Evolutionary conservation across 1,140 invertebrate genomes (phyloP).

Genomic region (Caenorhabditis briggsae): DNA sequence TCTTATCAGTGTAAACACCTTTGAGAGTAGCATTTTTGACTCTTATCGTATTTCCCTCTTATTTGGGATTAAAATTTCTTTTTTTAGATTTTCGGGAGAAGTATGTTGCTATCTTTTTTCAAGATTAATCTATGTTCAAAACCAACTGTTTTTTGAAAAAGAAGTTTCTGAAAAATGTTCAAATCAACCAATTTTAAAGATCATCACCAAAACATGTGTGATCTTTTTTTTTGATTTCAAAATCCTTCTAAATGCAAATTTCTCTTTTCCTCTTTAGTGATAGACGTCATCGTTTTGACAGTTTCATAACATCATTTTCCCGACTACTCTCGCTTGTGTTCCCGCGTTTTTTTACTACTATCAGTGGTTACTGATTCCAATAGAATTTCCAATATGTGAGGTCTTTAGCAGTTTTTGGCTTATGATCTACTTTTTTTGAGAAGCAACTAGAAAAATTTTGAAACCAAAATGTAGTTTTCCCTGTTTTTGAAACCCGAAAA

Average conservation of each 20-base stretch:
- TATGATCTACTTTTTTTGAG: no score
- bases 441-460: no score
- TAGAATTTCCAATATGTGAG: no score
- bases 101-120: no score
- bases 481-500: no score
- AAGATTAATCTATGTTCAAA: no score
- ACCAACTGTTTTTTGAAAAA: no score
- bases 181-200: not conserved
- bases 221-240: slow-evolving; percentile 15
- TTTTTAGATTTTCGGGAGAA: not conserved
- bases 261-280: not conserved
- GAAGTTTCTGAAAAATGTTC: not conserved
- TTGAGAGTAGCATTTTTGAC: not conserved
- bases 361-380: no score
- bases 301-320: not conserved
- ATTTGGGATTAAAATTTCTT: not conserved
- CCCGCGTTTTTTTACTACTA: not conserved
- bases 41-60: not conserved
- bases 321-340: not conserved
- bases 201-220: slow-evolving; percentile 16
- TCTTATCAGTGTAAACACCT: not conserved
- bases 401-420: no score
- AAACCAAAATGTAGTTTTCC: no score
- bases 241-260: slow-evolving; percentile 55
- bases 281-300: not conserved